Evolutionary conservation across 2,888 invertebrate genomes (phyloP), one percentile per base, ranked within the genome.

Genomic region (Pyrgus malvae): DNA sequence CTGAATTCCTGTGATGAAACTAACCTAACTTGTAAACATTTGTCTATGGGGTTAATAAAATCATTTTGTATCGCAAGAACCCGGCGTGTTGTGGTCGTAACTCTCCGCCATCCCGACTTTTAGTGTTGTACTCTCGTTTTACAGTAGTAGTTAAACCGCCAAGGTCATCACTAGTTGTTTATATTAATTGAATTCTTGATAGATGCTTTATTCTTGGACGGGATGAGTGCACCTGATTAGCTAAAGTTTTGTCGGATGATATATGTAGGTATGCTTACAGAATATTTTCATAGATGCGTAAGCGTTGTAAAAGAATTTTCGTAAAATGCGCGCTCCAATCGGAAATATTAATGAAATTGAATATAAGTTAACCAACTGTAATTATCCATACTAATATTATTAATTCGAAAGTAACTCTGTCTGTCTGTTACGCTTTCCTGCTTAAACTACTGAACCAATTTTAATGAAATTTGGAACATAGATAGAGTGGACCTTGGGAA

Each of bases 41-140:
- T 57, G 65, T 69, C 67, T 75, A 64, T 69, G 71, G 77, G 79
- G 82, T 82, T 80, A 83, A 85, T 83, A 83, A 86, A 87, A 85
- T 85, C 79, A 83, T 85, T 83, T 75, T 68, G 76, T 77, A 68
- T 72, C 64, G 73, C 71, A 69, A 71, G 74, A 72, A 68, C 68
- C 70, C 65, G 62, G 67, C 65, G 41, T 62, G 63, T 64, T 67
- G 63, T 59, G 66, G 55, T 74, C 82, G 68, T 89, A 88, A 78
- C 66, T 89, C 75, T 84, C 73, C 48, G 48, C 60, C 70, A 62
- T 71, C 70, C 69, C 73, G 88, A 86, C 87, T 72, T 87, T 86
- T 84, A 88, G 71, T 80, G 79, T 75, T 80, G 80, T 80, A 83
- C 72, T 79, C 66, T 65, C 54, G 66, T 78, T 82, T 80, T 76